Evolutionary conservation across 1,140 invertebrate genomes (phyloP).

Genomic region (Lepidurus packardi): DNA sequence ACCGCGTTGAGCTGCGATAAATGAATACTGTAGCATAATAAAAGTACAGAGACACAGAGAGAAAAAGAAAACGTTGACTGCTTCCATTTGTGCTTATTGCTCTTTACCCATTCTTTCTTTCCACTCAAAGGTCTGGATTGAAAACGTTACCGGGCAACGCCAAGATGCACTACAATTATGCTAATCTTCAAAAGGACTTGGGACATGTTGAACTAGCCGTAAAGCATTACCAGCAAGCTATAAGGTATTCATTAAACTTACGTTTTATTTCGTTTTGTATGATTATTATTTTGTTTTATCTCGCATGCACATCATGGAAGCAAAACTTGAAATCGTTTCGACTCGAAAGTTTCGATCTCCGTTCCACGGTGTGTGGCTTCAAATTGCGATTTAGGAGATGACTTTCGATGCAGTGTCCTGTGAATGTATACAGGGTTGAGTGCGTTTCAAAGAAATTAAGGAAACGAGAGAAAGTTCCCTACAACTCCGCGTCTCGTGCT

Average conservation of each 20-base stretch:
- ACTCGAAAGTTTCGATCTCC: too few relatives aligned
- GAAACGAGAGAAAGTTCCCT: neutral
- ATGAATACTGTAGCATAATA: neutral
- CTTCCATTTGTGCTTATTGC: neutral
- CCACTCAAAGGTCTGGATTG: conserved; percentile 65
- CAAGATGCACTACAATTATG: conserved; percentile 88
- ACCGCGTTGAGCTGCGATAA: too few relatives aligned
- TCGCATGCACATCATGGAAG: too few relatives aligned
- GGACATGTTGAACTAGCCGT: conserved; percentile 62
- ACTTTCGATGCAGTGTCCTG: too few relatives aligned
- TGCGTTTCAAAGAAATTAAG: neutral
- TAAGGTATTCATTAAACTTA: conserved; percentile 57
- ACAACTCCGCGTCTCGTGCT: neutral
- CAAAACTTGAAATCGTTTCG: too few relatives aligned
- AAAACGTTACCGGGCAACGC: conserved; percentile 74
- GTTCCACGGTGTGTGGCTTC: too few relatives aligned
- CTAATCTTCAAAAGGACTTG: conserved; percentile 73
- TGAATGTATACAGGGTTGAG: too few relatives aligned
- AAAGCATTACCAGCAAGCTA: conserved; percentile 69
- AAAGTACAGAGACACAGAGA: neutral
- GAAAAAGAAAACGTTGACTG: neutral
- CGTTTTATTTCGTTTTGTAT: too few relatives aligned
- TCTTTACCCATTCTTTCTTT: conserved; percentile 8
- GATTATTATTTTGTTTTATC: too few relatives aligned
- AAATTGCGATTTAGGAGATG: too few relatives aligned